Conservation (phyloP, 2,888 invertebrate genomes). For the Ochropacha duplaris region DNA sequence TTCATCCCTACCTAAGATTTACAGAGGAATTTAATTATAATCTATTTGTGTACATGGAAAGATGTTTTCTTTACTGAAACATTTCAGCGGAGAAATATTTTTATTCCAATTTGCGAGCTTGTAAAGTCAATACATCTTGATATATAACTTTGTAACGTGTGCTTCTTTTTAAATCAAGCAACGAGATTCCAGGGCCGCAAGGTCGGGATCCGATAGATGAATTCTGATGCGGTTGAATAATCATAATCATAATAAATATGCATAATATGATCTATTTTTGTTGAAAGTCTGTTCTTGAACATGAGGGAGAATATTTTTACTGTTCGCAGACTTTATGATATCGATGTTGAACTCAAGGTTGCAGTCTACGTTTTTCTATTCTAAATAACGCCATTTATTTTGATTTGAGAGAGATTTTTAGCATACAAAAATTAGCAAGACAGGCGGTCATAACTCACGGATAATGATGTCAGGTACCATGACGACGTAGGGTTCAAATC, state of each 20-base stretch:
- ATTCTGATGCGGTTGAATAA: neutral
- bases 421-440: too few species aligned
- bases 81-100: neutral
- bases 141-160: too few species aligned
- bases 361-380: neutral
- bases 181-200: neutral
- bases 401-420: too few species aligned
- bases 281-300: neutral
- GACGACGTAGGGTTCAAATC: too few species aligned
- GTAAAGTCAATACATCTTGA: neutral
- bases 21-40: slow-evolving; percentile 2
- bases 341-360: neutral
- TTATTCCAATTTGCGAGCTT: neutral
- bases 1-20: neutral
- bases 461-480: too few species aligned
- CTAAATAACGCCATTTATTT: neutral
- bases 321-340: neutral
- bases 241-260: too few species aligned
- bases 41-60: neutral
- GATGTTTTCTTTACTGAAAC: neutral
- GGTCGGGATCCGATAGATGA: neutral
- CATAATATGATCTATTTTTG: neutral
- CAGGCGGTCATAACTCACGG: too few species aligned
- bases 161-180: neutral
- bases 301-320: neutral